Conservation (phyloP, 2,888 invertebrate genomes). For the Athrips mouffetella region DNA sequence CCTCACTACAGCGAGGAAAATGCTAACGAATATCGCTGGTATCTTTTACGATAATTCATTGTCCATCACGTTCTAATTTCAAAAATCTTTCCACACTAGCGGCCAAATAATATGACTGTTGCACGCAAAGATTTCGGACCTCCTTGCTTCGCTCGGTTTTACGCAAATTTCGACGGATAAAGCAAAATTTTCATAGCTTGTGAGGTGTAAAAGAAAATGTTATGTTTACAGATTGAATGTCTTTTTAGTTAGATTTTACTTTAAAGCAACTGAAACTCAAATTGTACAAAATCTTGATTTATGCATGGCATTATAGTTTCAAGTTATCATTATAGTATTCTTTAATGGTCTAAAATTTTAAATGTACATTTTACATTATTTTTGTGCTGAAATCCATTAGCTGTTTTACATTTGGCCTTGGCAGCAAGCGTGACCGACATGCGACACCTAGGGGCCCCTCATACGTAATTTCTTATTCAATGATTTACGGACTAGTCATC, state of each 20-base stretch:
- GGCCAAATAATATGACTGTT: no score
- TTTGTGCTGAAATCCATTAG: slow-evolving; percentile 7
- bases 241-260: slow-evolving; percentile 2
- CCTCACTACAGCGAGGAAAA: no score
- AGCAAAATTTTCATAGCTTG: no score
- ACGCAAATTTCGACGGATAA: no score
- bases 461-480: slow-evolving; percentile 37
- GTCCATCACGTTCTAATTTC: no score
- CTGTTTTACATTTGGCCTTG: slow-evolving; percentile 37
- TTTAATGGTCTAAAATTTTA: slow-evolving; percentile 3
- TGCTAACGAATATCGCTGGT: no score
- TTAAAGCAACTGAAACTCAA: slow-evolving; percentile 1
- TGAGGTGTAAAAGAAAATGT: neutral
- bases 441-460: slow-evolving; percentile 32
- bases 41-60: no score
- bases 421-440: slow-evolving; percentile 22
- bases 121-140: no score
- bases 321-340: slow-evolving; percentile 11
- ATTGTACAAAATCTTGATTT: slow-evolving; percentile 3
- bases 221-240: slow-evolving; percentile 1
- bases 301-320: slow-evolving; percentile 10
- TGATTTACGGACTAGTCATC: slow-evolving; percentile 32
- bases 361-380: slow-evolving; percentile 8
- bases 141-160: no score
- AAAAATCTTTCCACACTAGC: no score